Base-by-base conservation (phyloP, 2,888 invertebrate species). In the Eilema sororculum region DNA sequence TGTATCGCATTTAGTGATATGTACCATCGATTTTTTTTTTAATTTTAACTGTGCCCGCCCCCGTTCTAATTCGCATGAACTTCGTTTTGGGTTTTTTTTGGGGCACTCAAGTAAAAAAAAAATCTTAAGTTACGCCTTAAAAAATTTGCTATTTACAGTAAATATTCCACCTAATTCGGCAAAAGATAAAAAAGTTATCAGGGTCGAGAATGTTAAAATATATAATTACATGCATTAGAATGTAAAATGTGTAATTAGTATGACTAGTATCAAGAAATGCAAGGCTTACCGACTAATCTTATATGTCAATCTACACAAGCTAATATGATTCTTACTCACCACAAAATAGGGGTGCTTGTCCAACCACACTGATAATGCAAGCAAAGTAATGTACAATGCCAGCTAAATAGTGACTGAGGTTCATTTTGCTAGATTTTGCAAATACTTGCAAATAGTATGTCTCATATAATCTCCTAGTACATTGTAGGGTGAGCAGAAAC, bases 321-420 rank as follows among this genome's bases (percentile, higher is more conserved):
- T 0, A 46, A 37, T 60, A 58, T 60, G 3, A 68, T 28, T n/a
- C 20, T 20, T 60, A 68, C 88, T 90, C 83, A 95, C 95, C 95
- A 83, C 96, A 95, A 91, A 98, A 98, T 73, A 97, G 95, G 20
- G 97, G 96, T 0, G 97, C 97, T 87, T 98, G 97, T 33, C 96
- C 96, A 52, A 98, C 86, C 57, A 97, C 93, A 8, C 97, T 96
- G 0, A 97, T 83, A 56, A 97, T 90, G 24, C 96, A 95, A 5
- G 97, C 97, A 78, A 97, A 96, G 87, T 99, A 99, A 92, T 98
- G 98, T 3, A 96, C 82, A 79, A 96, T 96, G 0, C 98, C 99
- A 9, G 97, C 93, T 0, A 97, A 68, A 85, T 99, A 99, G 88
- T 98, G 98, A 0, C 96, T 90, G 0, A 98, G 76, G 89, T 98